Evolutionary conservation across 2,888 invertebrate species (phyloP), one percentile per base, ranked within the genome.

Genomic region (Tortricodes alternella): DNA sequence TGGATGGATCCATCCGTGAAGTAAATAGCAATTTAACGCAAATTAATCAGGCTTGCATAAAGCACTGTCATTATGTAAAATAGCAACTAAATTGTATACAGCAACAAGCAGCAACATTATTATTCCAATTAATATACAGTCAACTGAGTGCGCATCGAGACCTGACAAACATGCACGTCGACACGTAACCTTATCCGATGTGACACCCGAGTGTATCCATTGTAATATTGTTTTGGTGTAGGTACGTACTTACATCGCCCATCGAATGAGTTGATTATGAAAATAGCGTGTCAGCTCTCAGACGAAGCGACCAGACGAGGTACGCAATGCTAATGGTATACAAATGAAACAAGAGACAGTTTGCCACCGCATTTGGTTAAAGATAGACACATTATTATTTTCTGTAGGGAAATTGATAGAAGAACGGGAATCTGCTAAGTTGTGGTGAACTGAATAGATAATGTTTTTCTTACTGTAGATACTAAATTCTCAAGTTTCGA

Each of bases 201-300:
- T 50, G 59, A 46, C 46, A 46, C 43, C 19, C 15, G 46, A 18
- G 27, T 32, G 29, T 24, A 23, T 51, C 32, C 53, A 51, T 46
- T 59, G 51, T 62, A 61, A 37, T 41, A 59, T 66, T 64, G 63
- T 34, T 59, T 62, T 53, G 59, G 48, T 58, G 41, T 11, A 27
- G 38, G 46, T 52, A 63, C 57, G 55, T n/a, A n/a, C n/a, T n/a
- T n/a, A n/a, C n/a, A n/a, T 66, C 60, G 49, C 49, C 59, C 32
- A 46, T 65, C 71, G 66, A 71, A 71, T 63, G 58, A 69, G 68
- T 69, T 74, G 80, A 84, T 83, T 84, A 84, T 84, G 77, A 80
- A 83, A 84, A 84, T 82, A 69, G 66, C 76, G 68, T 76, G 80
- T 82, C 79, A 76, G 67, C 67, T 49, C 56, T 62, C 62, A 58